Percentiles rank a stretch among this genome's conserved stretches.
These are phyloP conservation scores for Chloroclystis v-ata DNA, from an alignment of 2,888 invertebrate species.

Conservation along the genomic window DNA sequence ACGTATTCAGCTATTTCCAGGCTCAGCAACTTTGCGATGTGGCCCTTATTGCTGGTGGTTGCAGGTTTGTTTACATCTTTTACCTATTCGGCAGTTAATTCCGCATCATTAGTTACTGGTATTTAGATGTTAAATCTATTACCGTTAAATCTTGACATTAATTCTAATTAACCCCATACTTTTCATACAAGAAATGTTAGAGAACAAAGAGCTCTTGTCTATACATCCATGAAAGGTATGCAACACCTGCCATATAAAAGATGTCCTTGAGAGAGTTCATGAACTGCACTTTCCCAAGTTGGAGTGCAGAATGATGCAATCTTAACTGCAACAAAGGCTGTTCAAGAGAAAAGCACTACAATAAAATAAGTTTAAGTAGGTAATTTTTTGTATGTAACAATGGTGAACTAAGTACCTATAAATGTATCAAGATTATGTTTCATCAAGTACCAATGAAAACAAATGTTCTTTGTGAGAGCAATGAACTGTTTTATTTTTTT, in stretches of 20 bases:
- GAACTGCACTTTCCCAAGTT: constrained; percentile 20
- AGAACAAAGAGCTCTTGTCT: constrained; percentile 7
- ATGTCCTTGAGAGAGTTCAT: constrained; percentile 22
- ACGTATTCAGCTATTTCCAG: constrained; percentile 89
- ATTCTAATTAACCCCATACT: background rate
- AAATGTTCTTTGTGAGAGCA: too few relatives aligned
- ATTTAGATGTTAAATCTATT: background rate
- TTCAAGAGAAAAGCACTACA: background rate
- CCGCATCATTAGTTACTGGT: background rate
- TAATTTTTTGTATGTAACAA: too few relatives aligned
- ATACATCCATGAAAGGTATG: constrained; percentile 5
- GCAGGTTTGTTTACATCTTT: constrained; percentile 68
- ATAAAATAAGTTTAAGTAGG: too few relatives aligned
- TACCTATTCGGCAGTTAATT: background rate
- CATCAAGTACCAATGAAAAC: too few relatives aligned
- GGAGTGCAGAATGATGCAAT: constrained; percentile 1
- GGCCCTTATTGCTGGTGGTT: constrained; percentile 87
- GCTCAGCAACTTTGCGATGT: constrained; percentile 93
- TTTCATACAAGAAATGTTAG: background rate
- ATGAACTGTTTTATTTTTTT: too few relatives aligned
- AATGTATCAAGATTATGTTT: too few relatives aligned
- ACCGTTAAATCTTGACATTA: background rate
- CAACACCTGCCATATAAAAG: constrained; percentile 14
- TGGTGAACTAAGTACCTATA: too few relatives aligned
- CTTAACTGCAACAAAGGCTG: background rate